These are phyloP conservation scores for Ramphastos sulfuratus DNA, from an alignment of 2,113 vertebrate genomes.

Conservation along the genomic window DNA sequence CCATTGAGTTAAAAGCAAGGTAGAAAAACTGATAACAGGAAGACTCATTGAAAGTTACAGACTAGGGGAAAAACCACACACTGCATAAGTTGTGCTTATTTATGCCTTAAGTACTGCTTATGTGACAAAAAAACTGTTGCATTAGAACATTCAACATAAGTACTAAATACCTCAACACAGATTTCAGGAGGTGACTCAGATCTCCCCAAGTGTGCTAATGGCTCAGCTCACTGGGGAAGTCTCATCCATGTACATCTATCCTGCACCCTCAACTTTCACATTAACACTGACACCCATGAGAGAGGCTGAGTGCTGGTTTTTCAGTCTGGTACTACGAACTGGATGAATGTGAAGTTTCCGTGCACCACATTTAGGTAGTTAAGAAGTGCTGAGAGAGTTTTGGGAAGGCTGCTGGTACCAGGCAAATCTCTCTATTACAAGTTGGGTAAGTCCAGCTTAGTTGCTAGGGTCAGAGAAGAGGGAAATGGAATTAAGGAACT, in stretches of 20 bases:
- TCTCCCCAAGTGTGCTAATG: not conserved
- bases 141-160: not conserved
- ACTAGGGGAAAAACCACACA: not conserved
- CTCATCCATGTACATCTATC: fast-evolving
- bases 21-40: not conserved
- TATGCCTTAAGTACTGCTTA: not conserved
- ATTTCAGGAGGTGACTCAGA: not conserved
- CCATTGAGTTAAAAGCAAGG: not conserved
- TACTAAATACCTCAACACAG: not conserved
- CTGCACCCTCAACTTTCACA: not conserved
- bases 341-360: not conserved
- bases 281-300: not conserved
- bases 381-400: not conserved
- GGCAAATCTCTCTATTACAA: not conserved
- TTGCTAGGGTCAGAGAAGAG: not conserved
- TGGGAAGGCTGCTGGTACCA: not conserved
- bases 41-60: not conserved
- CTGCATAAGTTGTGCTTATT: not conserved
- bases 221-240: not conserved
- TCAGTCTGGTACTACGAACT: not conserved
- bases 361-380: not conserved
- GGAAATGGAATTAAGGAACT: not conserved
- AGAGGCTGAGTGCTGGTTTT: not conserved
- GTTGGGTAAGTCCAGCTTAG: not conserved
- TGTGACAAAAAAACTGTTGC: not conserved